Percentiles rank a stretch among this genome's conserved stretches.
phyloP scores from a whole-genome alignment of 2,797 vertebrate genomes.

The Xenentodon cancila region DNA sequence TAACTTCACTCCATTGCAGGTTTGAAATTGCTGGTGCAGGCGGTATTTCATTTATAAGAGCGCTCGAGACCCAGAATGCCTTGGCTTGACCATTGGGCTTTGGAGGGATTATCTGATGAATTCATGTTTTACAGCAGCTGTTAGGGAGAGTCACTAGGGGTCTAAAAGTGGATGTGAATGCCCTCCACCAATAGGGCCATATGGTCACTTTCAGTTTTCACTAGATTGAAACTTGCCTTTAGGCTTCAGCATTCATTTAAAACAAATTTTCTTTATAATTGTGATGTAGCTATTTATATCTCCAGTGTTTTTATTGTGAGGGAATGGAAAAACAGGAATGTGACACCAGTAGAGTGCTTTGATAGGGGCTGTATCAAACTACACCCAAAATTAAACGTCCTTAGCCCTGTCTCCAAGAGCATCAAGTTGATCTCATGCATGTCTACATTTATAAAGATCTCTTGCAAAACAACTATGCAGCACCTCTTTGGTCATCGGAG shows the following conservation, averaged over 20 bases:
- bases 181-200: slow-evolving; percentile 53
- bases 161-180: slow-evolving; percentile 85
- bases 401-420: slow-evolving; percentile 59
- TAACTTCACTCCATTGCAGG: slow-evolving; percentile 75
- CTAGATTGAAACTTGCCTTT: slow-evolving; percentile 31
- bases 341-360: slow-evolving; percentile 8
- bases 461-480: slow-evolving; percentile 62
- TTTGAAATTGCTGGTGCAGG: slow-evolving; percentile 76
- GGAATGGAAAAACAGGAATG: slow-evolving; percentile 29
- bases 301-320: slow-evolving; percentile 27
- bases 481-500: slow-evolving; percentile 68
- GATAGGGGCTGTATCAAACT: slow-evolving; percentile 56
- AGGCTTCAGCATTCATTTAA: slow-evolving; percentile 20
- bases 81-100: slow-evolving; percentile 85
- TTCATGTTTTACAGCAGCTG: slow-evolving; percentile 90
- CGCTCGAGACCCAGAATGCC: slow-evolving; percentile 83
- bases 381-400: slow-evolving; percentile 74
- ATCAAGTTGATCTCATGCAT: slow-evolving; percentile 54
- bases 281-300: slow-evolving; percentile 5
- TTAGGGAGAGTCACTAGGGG: slow-evolving; percentile 85
- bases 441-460: slow-evolving; percentile 69
- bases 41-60: slow-evolving; percentile 85
- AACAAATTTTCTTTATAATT: slow-evolving; percentile 17
- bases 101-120: slow-evolving; percentile 85
- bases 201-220: slow-evolving; percentile 72